Evolutionary conservation across 2,888 invertebrate genomes (phyloP).

Genomic region (Uloborus plumipes): DNA sequence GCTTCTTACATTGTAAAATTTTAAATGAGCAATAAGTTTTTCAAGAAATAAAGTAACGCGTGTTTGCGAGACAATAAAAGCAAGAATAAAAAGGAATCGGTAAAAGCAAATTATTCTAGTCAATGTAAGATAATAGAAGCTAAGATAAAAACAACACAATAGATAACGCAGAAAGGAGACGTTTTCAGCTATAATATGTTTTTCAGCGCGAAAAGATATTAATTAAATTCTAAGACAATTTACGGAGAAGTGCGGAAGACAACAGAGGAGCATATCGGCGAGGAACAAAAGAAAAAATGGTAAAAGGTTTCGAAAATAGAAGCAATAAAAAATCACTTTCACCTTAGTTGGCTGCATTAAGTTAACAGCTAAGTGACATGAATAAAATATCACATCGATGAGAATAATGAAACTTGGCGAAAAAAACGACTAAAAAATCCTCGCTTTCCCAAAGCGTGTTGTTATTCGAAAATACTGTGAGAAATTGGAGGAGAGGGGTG

Average conservation of each 20-base stretch:
- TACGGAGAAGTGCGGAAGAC: not conserved
- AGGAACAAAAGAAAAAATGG: constrained; percentile 43
- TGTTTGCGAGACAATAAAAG: too few relatives aligned
- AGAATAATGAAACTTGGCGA: constrained; percentile 25
- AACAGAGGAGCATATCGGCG: constrained; percentile 5
- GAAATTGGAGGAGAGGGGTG: constrained; percentile 5
- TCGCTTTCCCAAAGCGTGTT: too few relatives aligned
- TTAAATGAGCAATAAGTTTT: constrained; percentile 5
- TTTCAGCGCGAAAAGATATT: constrained; percentile 26
- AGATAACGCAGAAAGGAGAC: constrained; percentile 15
- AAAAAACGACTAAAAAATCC: constrained; percentile 15
- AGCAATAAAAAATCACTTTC: constrained; percentile 46
- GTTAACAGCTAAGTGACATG: constrained; percentile 57
- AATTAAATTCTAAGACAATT: constrained; percentile 51
- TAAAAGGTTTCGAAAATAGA: constrained; percentile 47
- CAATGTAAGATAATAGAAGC: constrained; percentile 5
- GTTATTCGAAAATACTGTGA: constrained; percentile 11
- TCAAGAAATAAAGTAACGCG: not conserved
- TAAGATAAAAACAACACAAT: constrained; percentile 26
- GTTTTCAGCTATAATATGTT: constrained; percentile 6
- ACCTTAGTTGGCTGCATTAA: constrained; percentile 57
- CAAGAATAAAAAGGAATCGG: not conserved
- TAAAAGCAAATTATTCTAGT: not conserved
- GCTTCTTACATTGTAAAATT: not conserved
- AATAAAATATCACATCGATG: constrained; percentile 51